phyloP scores from a whole-genome alignment of 2,113 vertebrate genomes.

The Apeltes quadracus region DNA sequence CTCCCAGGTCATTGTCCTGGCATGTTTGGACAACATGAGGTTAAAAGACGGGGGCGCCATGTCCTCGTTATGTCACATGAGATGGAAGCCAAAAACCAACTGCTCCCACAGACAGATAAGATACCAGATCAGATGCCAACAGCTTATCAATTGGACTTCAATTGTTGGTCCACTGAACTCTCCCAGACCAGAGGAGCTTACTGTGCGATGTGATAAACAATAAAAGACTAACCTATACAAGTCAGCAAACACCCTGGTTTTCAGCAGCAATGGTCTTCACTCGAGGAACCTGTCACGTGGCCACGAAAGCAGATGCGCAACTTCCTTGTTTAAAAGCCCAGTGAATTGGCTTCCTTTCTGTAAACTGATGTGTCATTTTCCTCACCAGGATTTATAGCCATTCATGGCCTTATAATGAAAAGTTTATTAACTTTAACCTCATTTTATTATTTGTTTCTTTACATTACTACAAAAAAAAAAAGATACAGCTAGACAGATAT shows the following conservation, averaged over 20 bases:
- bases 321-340: conserved; percentile 29
- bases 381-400: conserved; percentile 28
- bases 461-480: no score
- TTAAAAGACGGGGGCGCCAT: conserved; percentile 8
- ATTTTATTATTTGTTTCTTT: neutral
- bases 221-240: neutral
- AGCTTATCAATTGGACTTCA: conserved; percentile 8
- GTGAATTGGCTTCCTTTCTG: conserved; percentile 42
- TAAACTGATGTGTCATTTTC: conserved; percentile 30
- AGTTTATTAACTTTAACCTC: neutral
- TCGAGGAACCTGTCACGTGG: conserved; percentile 30
- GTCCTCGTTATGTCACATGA: conserved; percentile 36
- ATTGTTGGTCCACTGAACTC: neutral
- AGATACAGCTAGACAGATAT: no score
- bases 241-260: conserved; percentile 1
- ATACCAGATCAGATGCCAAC: conserved; percentile 5
- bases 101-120: conserved; percentile 16
- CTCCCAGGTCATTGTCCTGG: conserved; percentile 12
- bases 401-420: conserved; percentile 10
- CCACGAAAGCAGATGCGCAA: conserved; percentile 34
- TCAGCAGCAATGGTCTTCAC: conserved; percentile 11
- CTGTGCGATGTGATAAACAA: conserved; percentile 8
- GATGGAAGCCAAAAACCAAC: conserved; percentile 33
- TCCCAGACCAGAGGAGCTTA: conserved; percentile 5
- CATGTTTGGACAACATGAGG: neutral